Percentiles rank a stretch among this genome's conserved stretches.
Conservation (phyloP, 2,113 vertebrate species). For the Gavialis gangeticus region DNA sequence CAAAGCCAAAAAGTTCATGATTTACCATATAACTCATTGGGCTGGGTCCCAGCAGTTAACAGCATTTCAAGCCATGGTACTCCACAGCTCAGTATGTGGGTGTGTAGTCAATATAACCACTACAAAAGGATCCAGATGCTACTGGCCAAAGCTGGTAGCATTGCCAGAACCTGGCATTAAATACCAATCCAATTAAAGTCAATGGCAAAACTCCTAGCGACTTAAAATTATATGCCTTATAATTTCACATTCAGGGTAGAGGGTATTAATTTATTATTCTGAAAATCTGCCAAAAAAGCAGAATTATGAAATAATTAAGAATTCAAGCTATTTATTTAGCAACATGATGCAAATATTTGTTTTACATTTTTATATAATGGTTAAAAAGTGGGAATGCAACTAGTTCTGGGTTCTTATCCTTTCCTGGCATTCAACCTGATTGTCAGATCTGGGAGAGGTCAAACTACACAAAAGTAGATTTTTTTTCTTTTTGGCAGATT, state of each 20-base stretch:
- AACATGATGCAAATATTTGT: background rate
- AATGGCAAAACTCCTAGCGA: background rate
- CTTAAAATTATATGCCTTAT: background rate
- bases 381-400: background rate
- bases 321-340: background rate
- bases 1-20: too few species aligned
- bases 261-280: background rate
- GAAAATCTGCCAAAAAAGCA: background rate
- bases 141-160: background rate
- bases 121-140: background rate
- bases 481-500: background rate
- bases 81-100: too few species aligned
- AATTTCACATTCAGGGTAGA: background rate
- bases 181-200: background rate
- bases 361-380: background rate
- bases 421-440: background rate
- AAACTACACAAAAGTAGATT: background rate
- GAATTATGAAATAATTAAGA: background rate
- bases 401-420: background rate
- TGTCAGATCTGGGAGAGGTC: background rate
- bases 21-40: too few species aligned
- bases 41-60: too few species aligned
- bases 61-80: too few species aligned
- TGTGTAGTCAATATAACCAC: too few species aligned
- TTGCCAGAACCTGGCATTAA: background rate